Percentiles rank a stretch among this genome's conserved stretches.
phyloP scores from a whole-genome alignment of 2,797 vertebrate genomes.

The Chiloscyllium punctatum region DNA sequence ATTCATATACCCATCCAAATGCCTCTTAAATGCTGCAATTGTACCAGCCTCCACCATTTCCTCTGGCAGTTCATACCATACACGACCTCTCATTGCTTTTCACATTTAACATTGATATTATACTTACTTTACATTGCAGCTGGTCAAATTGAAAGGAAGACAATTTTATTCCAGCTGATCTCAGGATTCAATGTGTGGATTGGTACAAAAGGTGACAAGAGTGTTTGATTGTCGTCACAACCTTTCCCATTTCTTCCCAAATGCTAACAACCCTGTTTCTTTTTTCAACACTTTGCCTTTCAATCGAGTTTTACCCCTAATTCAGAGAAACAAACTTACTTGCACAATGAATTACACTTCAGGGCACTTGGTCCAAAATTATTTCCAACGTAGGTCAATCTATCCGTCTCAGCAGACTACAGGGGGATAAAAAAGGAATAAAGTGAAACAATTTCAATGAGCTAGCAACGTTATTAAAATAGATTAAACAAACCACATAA shows the following conservation, averaged over 20 bases:
- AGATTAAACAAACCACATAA: neutral
- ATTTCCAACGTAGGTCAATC: slow-evolving; percentile 77
- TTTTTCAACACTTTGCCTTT: neutral
- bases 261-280: neutral
- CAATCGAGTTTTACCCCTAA: neutral
- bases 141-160: neutral
- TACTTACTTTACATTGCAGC: neutral
- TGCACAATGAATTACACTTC: slow-evolving; percentile 80
- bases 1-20: too few relatives aligned
- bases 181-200: neutral
- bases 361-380: slow-evolving; percentile 67
- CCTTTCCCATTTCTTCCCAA: neutral
- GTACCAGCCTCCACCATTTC: too few relatives aligned
- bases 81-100: neutral
- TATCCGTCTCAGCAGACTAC: slow-evolving; percentile 78
- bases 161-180: neutral
- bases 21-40: too few relatives aligned
- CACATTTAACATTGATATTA: neutral
- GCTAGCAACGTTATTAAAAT: neutral
- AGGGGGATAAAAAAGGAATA: slow-evolving; percentile 12
- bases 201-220: neutral
- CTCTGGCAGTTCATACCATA: too few relatives aligned
- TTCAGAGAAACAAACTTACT: slow-evolving; percentile 55
- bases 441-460: neutral
- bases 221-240: neutral